Conservation (phyloP, 2,888 invertebrate species). For the Agrotis exclamationis region DNA sequence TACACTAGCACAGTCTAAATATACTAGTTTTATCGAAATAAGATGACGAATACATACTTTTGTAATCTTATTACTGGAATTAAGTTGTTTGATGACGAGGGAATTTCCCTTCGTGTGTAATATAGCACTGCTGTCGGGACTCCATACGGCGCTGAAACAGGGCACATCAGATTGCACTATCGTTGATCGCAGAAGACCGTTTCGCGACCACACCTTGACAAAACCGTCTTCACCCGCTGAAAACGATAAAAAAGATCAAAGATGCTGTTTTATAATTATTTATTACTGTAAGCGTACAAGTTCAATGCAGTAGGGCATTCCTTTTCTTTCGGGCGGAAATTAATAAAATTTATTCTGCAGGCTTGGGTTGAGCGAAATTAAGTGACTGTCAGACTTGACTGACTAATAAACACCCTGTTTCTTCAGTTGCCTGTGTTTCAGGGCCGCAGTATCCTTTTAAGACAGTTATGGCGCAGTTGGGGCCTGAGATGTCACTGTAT, state of each 20-base stretch:
- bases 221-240: constrained; percentile 98
- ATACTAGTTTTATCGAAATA: constrained; percentile 14
- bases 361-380: too few species aligned
- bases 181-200: constrained; percentile 97
- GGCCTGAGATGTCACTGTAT: too few species aligned
- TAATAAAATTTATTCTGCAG: too few species aligned
- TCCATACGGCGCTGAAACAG: constrained; percentile 96
- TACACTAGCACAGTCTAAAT: too few species aligned
- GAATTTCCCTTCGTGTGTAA: constrained; percentile 93
- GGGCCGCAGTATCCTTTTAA: too few species aligned
- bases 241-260: constrained; percentile 31
- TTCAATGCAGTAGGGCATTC: too few species aligned
- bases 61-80: constrained; percentile 94
- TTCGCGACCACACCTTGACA: constrained; percentile 99
- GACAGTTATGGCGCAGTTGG: too few species aligned
- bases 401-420: too few species aligned
- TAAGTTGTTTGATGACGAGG: constrained; percentile 93
- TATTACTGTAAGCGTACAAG: not conserved
- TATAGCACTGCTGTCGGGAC: constrained; percentile 93
- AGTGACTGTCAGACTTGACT: too few species aligned
- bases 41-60: constrained; percentile 87
- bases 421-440: too few species aligned
- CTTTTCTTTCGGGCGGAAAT: too few species aligned
- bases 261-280: not conserved
- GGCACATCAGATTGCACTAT: constrained; percentile 95